phyloP scores from a whole-genome alignment of 2,113 vertebrate genomes.

The Ctenodactylus gundi region DNA sequence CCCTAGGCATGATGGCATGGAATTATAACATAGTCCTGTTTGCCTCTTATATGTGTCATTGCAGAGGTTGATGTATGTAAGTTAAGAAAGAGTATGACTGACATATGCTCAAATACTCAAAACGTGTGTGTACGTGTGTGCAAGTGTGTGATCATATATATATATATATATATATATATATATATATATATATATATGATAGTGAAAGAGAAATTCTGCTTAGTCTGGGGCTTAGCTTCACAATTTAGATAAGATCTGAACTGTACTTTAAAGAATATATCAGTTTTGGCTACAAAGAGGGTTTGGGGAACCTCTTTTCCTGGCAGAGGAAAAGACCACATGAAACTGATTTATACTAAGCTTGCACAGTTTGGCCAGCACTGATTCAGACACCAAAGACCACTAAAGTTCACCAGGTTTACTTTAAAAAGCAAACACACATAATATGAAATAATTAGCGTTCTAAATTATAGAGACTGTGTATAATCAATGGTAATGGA shows the following conservation, averaged over 20 bases:
- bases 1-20: constrained; percentile 29
- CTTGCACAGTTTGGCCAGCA: background rate
- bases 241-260: background rate
- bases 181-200: too few relatives aligned
- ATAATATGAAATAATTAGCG: background rate
- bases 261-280: background rate
- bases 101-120: background rate
- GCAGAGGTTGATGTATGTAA: background rate
- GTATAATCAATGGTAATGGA: background rate
- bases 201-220: background rate
- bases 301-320: too few relatives aligned
- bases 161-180: background rate
- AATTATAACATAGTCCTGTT: constrained; percentile 22
- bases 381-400: background rate
- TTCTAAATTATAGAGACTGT: background rate
- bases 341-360: background rate
- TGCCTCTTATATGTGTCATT: background rate
- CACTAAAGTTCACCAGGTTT: background rate
- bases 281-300: background rate
- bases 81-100: background rate
- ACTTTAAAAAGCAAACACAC: background rate
- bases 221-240: background rate
- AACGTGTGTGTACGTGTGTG: background rate
- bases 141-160: background rate
- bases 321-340: background rate